These are phyloP conservation scores for Lepidocyrtinus sp. DNA, from an alignment of 2,888 invertebrate genomes.

Conservation along the genomic window DNA sequence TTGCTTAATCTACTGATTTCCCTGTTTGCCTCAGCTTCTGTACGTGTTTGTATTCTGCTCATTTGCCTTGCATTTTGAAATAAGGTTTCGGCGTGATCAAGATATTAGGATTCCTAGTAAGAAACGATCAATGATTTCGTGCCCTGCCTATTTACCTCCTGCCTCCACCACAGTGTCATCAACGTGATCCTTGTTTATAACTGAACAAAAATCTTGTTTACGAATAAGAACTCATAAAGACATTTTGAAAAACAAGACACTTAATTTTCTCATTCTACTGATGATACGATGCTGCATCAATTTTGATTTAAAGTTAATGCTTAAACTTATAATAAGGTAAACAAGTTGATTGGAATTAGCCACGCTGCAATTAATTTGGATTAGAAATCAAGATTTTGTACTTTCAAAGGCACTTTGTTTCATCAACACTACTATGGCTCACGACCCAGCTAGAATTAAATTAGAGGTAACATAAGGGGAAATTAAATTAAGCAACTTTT, in stretches of 20 bases:
- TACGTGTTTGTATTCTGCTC: background rate
- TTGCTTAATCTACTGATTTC: slow-evolving; percentile 4
- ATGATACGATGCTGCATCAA: too few species aligned
- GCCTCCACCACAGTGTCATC: slow-evolving; percentile 2
- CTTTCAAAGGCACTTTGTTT: background rate
- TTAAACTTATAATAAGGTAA: slow-evolving; percentile 1
- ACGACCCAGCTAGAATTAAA: too few species aligned
- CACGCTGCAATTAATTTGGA: background rate
- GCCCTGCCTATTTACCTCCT: slow-evolving; percentile 25
- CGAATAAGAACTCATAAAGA: background rate
- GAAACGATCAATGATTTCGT: slow-evolving; percentile 13
- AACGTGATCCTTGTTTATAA: slow-evolving; percentile 8
- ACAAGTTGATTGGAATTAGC: slow-evolving; percentile 8
- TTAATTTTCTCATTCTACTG: background rate
- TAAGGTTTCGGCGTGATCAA: slow-evolving; percentile 25
- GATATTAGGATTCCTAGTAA: slow-evolving; percentile 18
- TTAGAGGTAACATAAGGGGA: too few species aligned
- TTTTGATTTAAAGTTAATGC: slow-evolving; percentile 1
- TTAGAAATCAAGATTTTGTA: too few species aligned
- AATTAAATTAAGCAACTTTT: slow-evolving; percentile 11
- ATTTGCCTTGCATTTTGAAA: background rate
- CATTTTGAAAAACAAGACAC: slow-evolving; percentile 15
- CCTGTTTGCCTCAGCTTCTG: background rate
- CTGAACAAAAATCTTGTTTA: background rate
- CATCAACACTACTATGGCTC: too few species aligned